Evolutionary conservation across 2,888 invertebrate species (phyloP).

Genomic region (Tiliacea citrago): DNA sequence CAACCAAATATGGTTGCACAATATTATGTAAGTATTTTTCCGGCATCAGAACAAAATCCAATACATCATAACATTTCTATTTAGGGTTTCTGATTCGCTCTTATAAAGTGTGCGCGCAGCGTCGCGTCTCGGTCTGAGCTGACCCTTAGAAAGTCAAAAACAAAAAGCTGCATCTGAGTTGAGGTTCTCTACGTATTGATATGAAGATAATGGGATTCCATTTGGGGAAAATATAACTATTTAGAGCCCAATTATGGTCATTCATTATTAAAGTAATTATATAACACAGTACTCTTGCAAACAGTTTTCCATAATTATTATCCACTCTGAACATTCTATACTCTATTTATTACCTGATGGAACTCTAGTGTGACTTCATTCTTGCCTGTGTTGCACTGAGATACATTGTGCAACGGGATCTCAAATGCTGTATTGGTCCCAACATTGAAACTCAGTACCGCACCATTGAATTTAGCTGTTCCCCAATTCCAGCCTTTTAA

Average conservation of each 20-base stretch:
- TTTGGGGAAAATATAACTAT: neutral
- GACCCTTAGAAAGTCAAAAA: neutral
- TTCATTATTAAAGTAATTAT: neutral
- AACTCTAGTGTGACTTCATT: slow-evolving; percentile 99
- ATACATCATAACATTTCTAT: neutral
- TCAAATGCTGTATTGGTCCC: slow-evolving; percentile 97
- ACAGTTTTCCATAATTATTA: neutral
- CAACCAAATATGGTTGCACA: slow-evolving; percentile 28
- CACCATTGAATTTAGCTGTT: slow-evolving; percentile 97
- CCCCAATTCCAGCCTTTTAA: slow-evolving; percentile 99
- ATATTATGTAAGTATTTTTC: slow-evolving; percentile 26
- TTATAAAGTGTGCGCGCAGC: too few species aligned
- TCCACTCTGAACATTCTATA: neutral
- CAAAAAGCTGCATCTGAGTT: neutral
- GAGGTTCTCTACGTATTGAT: too few species aligned
- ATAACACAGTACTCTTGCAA: neutral
- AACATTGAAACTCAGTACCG: slow-evolving; percentile 96
- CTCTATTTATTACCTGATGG: slow-evolving; percentile 93
- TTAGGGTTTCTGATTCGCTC: too few species aligned
- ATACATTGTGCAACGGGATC: slow-evolving; percentile 98
- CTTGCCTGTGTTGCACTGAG: slow-evolving; percentile 98
- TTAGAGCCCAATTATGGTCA: neutral
- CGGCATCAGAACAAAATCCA: neutral
- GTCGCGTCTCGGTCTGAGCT: too few species aligned
- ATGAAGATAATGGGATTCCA: neutral